A percentile compares a stretch with the other conserved stretches of the same genome.
phyloP scores from a whole-genome alignment of 2,888 invertebrate genomes.

The Frankliniella intonsa region DNA sequence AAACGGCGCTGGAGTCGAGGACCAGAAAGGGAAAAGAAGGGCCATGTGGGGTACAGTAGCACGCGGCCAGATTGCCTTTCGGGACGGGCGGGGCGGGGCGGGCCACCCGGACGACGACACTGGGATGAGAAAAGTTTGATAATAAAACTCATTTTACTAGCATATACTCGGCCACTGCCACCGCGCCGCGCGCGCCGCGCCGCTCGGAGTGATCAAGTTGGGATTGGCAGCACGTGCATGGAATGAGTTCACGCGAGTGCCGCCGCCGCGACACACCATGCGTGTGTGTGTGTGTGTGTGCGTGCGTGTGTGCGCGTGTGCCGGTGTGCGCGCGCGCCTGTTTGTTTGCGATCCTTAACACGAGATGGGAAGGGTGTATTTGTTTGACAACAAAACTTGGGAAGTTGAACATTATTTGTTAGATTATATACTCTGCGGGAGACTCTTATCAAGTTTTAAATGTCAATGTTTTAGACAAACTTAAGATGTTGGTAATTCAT shows the following conservation, averaged over 20 bases:
- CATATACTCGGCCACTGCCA: background rate
- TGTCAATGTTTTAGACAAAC: too few species aligned
- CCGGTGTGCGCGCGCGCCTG: too few species aligned
- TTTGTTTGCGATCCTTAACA: too few species aligned
- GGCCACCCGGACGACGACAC: slow-evolving; percentile 38
- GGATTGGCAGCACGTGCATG: background rate
- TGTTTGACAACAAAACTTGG: too few species aligned
- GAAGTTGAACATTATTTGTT: too few species aligned
- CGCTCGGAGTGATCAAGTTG: background rate
- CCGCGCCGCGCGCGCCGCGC: too few species aligned
- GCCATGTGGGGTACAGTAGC: background rate
- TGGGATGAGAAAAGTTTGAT: background rate
- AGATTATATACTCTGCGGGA: too few species aligned
- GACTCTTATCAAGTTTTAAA: too few species aligned
- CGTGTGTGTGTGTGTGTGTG: background rate
- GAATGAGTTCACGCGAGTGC: background rate
- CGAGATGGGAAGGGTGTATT: too few species aligned
- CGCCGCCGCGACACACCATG: background rate
- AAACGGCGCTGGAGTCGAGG: too few species aligned
- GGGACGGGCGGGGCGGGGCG: slow-evolving; percentile 40
- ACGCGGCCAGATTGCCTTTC: background rate
- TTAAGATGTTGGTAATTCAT: too few species aligned
- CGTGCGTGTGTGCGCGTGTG: background rate
- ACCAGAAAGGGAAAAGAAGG: background rate
- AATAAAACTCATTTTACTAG: slow-evolving; percentile 5